Evolutionary conservation across 2,113 vertebrate genomes (phyloP).

Genomic region (Ivindomyrus marchei): DNA sequence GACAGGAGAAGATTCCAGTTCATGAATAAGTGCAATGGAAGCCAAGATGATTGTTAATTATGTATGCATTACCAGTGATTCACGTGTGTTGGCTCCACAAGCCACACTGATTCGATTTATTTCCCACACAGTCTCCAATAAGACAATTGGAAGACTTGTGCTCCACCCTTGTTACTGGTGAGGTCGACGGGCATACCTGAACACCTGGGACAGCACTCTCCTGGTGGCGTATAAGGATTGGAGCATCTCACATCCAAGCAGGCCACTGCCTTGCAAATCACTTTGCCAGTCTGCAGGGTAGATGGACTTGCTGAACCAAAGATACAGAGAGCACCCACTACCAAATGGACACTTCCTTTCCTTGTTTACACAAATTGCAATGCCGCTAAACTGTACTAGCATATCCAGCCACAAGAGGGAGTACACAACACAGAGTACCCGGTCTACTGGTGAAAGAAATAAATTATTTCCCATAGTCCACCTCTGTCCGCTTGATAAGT

Average conservation of each 20-base stretch:
- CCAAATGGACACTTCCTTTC: neutral
- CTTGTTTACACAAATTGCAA: neutral
- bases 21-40: neutral
- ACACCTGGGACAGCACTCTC: constrained; percentile 11
- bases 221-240: neutral
- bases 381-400: neutral
- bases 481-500: neutral
- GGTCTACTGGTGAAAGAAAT: neutral
- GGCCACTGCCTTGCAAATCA: neutral
- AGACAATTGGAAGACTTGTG: neutral
- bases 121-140: neutral
- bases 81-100: neutral
- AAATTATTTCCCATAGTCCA: neutral
- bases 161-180: neutral
- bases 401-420: neutral
- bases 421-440: neutral
- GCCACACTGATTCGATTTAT: neutral
- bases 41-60: neutral
- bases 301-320: neutral
- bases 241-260: neutral
- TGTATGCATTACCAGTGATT: neutral
- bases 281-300: neutral
- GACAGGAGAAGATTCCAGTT: neutral
- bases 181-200: neutral
- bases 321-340: neutral